A percentile compares a stretch with the other conserved stretches of the same genome.
Evolutionary conservation across 1,140 invertebrate genomes (phyloP).

Genomic region (Drosophila bifasciata): DNA sequence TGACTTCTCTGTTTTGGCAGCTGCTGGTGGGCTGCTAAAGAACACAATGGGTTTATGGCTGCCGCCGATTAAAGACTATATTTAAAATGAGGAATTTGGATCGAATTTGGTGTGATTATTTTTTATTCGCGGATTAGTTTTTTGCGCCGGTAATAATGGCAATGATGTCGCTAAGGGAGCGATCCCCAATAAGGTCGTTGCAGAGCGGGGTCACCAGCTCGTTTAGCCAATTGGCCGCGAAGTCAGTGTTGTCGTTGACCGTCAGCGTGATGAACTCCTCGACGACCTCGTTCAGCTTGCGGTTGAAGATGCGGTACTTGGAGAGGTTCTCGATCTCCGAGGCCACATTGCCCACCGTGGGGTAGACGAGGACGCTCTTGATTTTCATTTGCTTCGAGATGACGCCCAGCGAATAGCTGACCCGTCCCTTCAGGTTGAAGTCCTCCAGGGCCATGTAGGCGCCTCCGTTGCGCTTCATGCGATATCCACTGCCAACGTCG

Average conservation of each 20-base stretch:
- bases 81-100: slow-evolving; percentile 7
- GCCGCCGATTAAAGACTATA: slow-evolving; percentile 5
- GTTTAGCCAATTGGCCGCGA: slow-evolving; percentile 50
- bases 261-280: slow-evolving; percentile 73
- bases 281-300: slow-evolving; percentile 73
- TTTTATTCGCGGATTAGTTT: slow-evolving; percentile 9
- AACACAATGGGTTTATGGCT: slow-evolving; percentile 31
- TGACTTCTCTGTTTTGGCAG: slow-evolving; percentile 30
- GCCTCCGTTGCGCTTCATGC: slow-evolving; percentile 53
- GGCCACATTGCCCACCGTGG: slow-evolving; percentile 59
- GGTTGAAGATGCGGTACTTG: slow-evolving; percentile 67
- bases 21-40: slow-evolving; percentile 22
- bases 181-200: slow-evolving; percentile 66
- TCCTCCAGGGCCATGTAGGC: slow-evolving; percentile 73
- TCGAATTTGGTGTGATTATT: slow-evolving; percentile 31
- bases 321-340: slow-evolving; percentile 76
- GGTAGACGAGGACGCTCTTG: slow-evolving; percentile 55
- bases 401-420: slow-evolving; percentile 58
- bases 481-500: slow-evolving; percentile 43
- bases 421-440: slow-evolving; percentile 46
- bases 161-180: slow-evolving; percentile 52
- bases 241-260: slow-evolving; percentile 77
- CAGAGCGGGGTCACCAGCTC: slow-evolving; percentile 56
- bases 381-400: slow-evolving; percentile 37
- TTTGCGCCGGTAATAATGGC: slow-evolving; percentile 49